Percentiles rank a stretch among this genome's conserved stretches.
These are phyloP conservation scores for Pheosia tremula DNA, from an alignment of 2,888 invertebrate species.

Conservation along the genomic window DNA sequence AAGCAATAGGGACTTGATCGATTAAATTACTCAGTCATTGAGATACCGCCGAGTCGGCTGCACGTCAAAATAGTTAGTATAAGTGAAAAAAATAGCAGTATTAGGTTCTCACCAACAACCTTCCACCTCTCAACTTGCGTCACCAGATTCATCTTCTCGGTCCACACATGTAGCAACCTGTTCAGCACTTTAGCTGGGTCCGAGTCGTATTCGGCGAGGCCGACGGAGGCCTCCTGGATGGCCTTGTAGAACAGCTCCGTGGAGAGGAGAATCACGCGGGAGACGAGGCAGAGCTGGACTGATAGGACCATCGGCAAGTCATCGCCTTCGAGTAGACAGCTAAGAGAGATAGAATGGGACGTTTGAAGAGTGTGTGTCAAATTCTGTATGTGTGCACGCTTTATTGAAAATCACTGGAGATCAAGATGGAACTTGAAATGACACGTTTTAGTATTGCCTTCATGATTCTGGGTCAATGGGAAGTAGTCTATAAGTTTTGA, in stretches of 20 bases:
- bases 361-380: too few species aligned
- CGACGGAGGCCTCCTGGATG: constrained; percentile 73
- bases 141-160: constrained; percentile 90
- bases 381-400: too few species aligned
- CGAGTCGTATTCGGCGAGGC: constrained; percentile 70
- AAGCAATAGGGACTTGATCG: too few species aligned
- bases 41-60: too few species aligned
- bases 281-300: constrained; percentile 90
- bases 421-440: too few species aligned
- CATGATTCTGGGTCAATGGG: too few species aligned
- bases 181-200: constrained; percentile 88
- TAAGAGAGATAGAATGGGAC: constrained; percentile 50
- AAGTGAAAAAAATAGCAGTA: too few species aligned
- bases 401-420: too few species aligned
- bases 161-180: constrained; percentile 90
- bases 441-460: too few species aligned
- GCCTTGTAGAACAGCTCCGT: constrained; percentile 87
- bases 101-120: constrained; percentile 85
- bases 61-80: neutral
- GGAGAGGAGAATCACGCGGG: constrained; percentile 90
- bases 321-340: constrained; percentile 87
- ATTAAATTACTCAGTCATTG: too few species aligned
- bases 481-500: too few species aligned
- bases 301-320: constrained; percentile 90
- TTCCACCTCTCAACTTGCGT: constrained; percentile 93